phyloP scores from a whole-genome alignment of 92 coral and sea anemone species.

The Epizoanthus rinbou region DNA sequence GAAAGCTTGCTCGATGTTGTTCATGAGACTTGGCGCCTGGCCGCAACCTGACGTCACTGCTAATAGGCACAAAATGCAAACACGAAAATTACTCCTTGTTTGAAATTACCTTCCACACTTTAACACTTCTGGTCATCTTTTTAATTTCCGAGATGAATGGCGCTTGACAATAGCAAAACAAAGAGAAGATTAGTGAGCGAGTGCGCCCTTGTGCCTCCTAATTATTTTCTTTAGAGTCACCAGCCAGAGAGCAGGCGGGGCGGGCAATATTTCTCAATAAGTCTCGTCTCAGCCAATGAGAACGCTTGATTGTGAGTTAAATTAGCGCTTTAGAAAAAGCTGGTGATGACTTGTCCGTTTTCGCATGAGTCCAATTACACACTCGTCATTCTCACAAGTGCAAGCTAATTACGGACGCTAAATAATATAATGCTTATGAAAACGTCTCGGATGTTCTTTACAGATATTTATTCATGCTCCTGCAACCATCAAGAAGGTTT shows the following conservation, averaged over 20 bases:
- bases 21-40: background rate
- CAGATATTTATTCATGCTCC: background rate
- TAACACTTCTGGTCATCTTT: constrained; percentile 40
- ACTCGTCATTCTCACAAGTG: constrained; percentile 32
- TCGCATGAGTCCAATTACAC: constrained; percentile 44
- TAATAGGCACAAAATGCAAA: constrained; percentile 16
- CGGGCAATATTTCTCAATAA: constrained; percentile 33
- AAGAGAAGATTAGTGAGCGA: constrained; percentile 21
- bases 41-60: constrained; percentile 14
- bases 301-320: constrained; percentile 32
- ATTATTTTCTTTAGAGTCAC: constrained; percentile 20
- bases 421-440: constrained; percentile 43
- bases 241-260: constrained; percentile 26
- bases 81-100: constrained; percentile 37
- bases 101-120: constrained; percentile 34
- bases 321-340: constrained; percentile 44
- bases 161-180: constrained; percentile 38
- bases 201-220: constrained; percentile 22
- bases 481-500: constrained; percentile 12
- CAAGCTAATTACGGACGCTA: constrained; percentile 36
- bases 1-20: background rate
- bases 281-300: constrained; percentile 19
- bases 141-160: constrained; percentile 46
- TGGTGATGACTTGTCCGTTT: constrained; percentile 28
- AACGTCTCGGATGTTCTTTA: constrained; percentile 39